Base-by-base conservation (phyloP, 2,888 invertebrate genomes). In the Melangyna quadrimaculata region DNA sequence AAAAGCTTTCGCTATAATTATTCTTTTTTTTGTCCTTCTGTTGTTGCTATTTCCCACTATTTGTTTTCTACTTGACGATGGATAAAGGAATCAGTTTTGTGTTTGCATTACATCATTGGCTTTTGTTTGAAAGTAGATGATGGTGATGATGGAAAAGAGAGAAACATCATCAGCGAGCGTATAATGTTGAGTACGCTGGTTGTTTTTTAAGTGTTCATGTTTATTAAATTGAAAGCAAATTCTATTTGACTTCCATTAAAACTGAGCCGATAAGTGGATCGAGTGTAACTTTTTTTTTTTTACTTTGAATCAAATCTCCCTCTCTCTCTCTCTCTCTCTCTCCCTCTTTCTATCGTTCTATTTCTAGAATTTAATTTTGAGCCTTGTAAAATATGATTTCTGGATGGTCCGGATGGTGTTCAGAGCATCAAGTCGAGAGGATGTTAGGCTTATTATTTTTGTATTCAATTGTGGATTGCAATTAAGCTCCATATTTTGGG, bases 181-280 rank as follows among this genome's bases (percentile, higher is more conserved):
- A 12, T 29, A 32, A 55, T 55, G 29, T 29, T 27, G 1, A 14
- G 45, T 45, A 63, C 17, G 63, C 43, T 65, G 1, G 6, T 35
- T 48, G 24, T 45, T 72, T 63, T 61, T 74, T 57, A 77, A 80
- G 80, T 81, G 81, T 73, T 86, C 63, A 67, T 81, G 77, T 81
- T 86, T 86, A 81, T 86, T 78, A 86, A 86, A 86, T 86, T 80
- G 84, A 75, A 63, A 75, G 80, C 61, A 80, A 77, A 77, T 77
- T 84, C 75, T 79, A 79, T 80, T 84, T 84, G 75, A 80, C 71
- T 84, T 80, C 75, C 80, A 84, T 84, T 84, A 80, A 77, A 84
- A 80, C 29, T 77, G 80, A 84, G 67, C 80, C 67, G 67, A 72
- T 80, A 80, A 84, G 84, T 84, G 80, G 80, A 75, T 53, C 53